Evolutionary conservation across 2,797 vertebrate species (phyloP).

Genomic region (Gobio occitaniae): DNA sequence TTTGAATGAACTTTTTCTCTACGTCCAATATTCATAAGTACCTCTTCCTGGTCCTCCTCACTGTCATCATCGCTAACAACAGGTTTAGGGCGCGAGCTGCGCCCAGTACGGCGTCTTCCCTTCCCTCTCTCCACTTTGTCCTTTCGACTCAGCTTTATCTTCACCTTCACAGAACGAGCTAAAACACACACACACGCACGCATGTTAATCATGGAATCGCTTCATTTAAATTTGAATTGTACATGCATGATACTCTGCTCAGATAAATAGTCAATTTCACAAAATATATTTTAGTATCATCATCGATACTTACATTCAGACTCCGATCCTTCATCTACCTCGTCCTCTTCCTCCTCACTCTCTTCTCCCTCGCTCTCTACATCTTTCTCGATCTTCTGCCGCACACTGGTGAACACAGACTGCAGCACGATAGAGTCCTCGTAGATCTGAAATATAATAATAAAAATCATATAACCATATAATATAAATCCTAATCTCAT

Average conservation of each 20-base stretch:
- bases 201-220: too few species aligned
- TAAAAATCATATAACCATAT: too few species aligned
- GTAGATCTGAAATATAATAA: constrained; percentile 83
- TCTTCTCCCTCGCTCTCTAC: constrained; percentile 95
- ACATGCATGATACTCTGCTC: background rate
- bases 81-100: constrained; percentile 87
- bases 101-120: constrained; percentile 83
- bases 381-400: constrained; percentile 96
- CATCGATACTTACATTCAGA: constrained; percentile 85
- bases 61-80: constrained; percentile 94
- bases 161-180: constrained; percentile 94
- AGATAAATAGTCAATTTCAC: background rate
- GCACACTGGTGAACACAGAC: constrained; percentile 95
- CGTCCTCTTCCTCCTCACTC: constrained; percentile 93
- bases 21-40: constrained; percentile 53
- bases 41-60: constrained; percentile 95
- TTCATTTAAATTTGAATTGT: background rate
- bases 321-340: constrained; percentile 89
- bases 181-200: background rate
- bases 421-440: constrained; percentile 97
- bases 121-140: constrained; percentile 88
- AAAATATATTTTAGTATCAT: background rate
- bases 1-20: background rate
- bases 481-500: background rate
- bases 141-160: constrained; percentile 91